Base-by-base conservation (phyloP, 2,888 invertebrate species). In the Sinotaia quadrata region DNA sequence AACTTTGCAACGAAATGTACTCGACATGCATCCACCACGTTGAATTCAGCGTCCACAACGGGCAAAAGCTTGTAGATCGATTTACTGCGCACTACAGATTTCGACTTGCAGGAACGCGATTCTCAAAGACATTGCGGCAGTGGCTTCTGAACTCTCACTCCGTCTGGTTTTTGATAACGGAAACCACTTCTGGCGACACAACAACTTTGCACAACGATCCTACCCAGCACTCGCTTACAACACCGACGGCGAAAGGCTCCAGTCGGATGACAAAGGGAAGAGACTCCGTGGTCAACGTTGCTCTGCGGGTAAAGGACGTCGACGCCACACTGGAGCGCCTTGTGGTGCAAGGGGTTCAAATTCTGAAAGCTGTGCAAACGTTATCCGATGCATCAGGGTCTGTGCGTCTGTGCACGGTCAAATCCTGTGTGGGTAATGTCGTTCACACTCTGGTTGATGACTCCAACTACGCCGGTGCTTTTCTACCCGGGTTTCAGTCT, bases 381-480 rank as follows among this genome's bases (percentile, higher is more conserved):
- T 67, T 86, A 27, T 59, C 63, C 4, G 86, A 87, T 72, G 56
- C 72, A 12, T 36, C 80, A 59, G 89, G 89, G 5, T 67, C 72
- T 1, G 82, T 89, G 4, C 79, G 78, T 10, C 82, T 84, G 69
- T 87, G 89, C 4, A 80, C 87, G 2, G 80, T 90, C 5, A 82
- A 83, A 63, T 89, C 89, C 10, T 84, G 86, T 73, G 84, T 88
- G 59, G 89, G 89, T 0, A 89, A 90, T 77, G 85, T 89, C 7
- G 79, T 88, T 21, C 90, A 90, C 72, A 89, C 89, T 0, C 74
- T 90, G 2, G 75, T 90, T n/a, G 82, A 89, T 68, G 85, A 84
- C 57, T 72, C 69, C n/a, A 66, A 78, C n/a, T 89, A 88, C 71
- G 70, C 62, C 0, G 89, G 89, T 0, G 65, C 74, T 37, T 89